These are phyloP conservation scores for Trypoxylon attenuatum DNA, from an alignment of 2,888 invertebrate genomes.

Conservation along the genomic window DNA sequence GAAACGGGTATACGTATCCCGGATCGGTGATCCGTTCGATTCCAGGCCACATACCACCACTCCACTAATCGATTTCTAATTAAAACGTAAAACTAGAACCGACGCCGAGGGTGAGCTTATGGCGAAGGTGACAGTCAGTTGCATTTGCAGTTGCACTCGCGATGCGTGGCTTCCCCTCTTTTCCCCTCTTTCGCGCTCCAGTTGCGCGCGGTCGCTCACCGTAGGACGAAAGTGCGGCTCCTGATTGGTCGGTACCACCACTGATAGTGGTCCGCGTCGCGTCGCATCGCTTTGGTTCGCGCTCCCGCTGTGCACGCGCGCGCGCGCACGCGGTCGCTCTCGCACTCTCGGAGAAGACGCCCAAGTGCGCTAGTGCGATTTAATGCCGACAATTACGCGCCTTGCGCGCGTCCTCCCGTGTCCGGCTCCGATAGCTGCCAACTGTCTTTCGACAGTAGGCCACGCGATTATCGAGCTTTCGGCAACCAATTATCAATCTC, in stretches of 20 bases:
- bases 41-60: constrained; percentile 5
- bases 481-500: background rate
- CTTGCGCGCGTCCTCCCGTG: constrained; percentile 56
- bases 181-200: constrained; percentile 21
- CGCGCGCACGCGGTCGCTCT: constrained; percentile 33
- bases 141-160: background rate
- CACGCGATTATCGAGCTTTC: no score
- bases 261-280: no score
- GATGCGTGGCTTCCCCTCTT: constrained; percentile 29
- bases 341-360: constrained; percentile 58
- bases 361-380: constrained; percentile 65
- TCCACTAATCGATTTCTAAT: constrained; percentile 21
- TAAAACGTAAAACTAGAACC: constrained; percentile 6
- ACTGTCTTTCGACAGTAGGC: no score
- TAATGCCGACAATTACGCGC: constrained; percentile 66
- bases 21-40: constrained; percentile 18
- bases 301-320: constrained; percentile 31
- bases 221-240: constrained; percentile 38
- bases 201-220: constrained; percentile 28
- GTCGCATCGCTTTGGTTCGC: background rate
- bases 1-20: constrained; percentile 15
- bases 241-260: constrained; percentile 48
- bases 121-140: no score
- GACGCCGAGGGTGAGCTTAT: background rate
- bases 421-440: no score